phyloP scores from a whole-genome alignment of 2,797 vertebrate species.

The Crocodylus rhombifer region DNA sequence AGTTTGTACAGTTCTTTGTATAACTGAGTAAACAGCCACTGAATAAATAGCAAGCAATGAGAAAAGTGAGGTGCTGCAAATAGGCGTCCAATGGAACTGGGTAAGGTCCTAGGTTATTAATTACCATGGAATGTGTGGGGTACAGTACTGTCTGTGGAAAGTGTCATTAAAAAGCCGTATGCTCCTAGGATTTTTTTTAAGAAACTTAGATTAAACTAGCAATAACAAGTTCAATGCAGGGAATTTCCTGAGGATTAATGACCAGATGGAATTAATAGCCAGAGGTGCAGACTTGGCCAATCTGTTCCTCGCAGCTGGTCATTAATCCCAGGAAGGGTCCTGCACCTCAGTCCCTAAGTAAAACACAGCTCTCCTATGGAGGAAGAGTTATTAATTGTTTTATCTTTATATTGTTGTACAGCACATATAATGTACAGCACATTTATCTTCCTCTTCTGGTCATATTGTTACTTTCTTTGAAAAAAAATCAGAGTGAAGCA shows the following conservation, averaged over 20 bases:
- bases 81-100: too few species aligned
- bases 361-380: background rate
- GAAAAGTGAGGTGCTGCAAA: too few species aligned
- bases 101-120: too few species aligned
- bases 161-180: background rate
- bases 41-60: background rate
- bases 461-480: background rate
- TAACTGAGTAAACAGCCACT: background rate
- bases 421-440: background rate
- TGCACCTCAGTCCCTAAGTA: background rate
- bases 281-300: background rate
- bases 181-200: background rate
- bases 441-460: background rate
- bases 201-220: background rate
- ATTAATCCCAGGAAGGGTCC: background rate
- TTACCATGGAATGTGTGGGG: too few species aligned
- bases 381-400: background rate
- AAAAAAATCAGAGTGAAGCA: background rate
- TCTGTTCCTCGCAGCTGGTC: background rate
- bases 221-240: background rate
- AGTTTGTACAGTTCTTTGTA: background rate
- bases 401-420: background rate
- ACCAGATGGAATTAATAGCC: background rate
- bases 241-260: background rate
- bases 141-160: background rate